phyloP scores from a whole-genome alignment of 2,113 vertebrate genomes.

The Xenopus borealis region DNA sequence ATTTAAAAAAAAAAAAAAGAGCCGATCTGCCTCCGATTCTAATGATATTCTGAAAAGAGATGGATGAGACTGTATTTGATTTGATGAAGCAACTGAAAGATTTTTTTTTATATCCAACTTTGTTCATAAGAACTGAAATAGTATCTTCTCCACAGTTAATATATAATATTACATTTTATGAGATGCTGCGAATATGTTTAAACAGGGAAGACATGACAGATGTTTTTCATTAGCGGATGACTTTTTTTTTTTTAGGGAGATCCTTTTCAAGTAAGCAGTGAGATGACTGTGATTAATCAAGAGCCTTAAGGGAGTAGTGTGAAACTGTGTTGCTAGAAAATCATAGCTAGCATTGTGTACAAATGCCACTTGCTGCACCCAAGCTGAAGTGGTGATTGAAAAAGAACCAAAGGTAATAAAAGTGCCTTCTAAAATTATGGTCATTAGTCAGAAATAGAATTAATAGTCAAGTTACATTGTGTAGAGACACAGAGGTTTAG shows the following conservation, averaged over 20 bases:
- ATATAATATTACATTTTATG: slow-evolving; percentile 27
- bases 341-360: neutral
- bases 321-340: neutral
- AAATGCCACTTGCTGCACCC: neutral
- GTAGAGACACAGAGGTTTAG: no score
- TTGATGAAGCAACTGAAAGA: slow-evolving; percentile 32
- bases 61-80: neutral
- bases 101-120: slow-evolving; percentile 15
- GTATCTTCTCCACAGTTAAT: slow-evolving; percentile 19
- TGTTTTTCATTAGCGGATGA: slow-evolving; percentile 37
- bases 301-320: slow-evolving; percentile 20
- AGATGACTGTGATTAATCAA: slow-evolving; percentile 40
- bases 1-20: no score
- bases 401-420: neutral
- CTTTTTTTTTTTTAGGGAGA: slow-evolving; percentile 8
- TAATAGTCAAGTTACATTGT: no score
- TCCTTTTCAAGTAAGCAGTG: slow-evolving; percentile 12
- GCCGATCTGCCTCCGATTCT: no score
- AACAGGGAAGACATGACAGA: slow-evolving; percentile 35
- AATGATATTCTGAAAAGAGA: no score
- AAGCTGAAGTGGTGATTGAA: neutral
- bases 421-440: neutral
- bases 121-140: slow-evolving; percentile 30
- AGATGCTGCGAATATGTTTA: slow-evolving; percentile 33
- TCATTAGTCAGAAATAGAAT: no score